phyloP scores from a whole-genome alignment of 2,113 vertebrate genomes.

The Anoplopoma fimbria region DNA sequence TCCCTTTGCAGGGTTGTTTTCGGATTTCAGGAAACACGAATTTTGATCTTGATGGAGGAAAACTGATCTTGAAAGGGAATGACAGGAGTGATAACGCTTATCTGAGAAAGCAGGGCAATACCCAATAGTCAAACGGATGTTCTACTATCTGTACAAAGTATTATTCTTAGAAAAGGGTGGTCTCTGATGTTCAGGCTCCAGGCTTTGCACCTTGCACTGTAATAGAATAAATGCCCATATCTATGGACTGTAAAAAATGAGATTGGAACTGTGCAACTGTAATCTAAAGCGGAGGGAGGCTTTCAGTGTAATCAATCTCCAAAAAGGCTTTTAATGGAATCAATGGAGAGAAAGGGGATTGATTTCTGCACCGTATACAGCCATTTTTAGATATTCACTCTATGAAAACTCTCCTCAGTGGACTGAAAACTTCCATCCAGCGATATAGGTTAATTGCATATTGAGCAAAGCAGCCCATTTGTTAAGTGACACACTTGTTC shows the following conservation, averaged over 20 bases:
- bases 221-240: slow-evolving; percentile 80
- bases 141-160: slow-evolving; percentile 66
- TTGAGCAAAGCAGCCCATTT: slow-evolving; percentile 76
- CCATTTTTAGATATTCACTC: slow-evolving; percentile 83
- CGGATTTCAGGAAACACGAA: slow-evolving; percentile 43
- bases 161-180: slow-evolving; percentile 65
- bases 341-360: slow-evolving; percentile 82
- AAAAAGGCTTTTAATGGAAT: slow-evolving; percentile 87
- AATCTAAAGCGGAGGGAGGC: slow-evolving; percentile 78
- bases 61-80: slow-evolving; percentile 63
- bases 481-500: slow-evolving; percentile 76
- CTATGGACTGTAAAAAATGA: slow-evolving; percentile 72
- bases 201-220: slow-evolving; percentile 70
- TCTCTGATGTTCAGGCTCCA: slow-evolving; percentile 66
- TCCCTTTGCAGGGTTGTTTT: slow-evolving; percentile 34
- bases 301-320: slow-evolving; percentile 85
- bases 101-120: slow-evolving; percentile 63
- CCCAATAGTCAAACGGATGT: slow-evolving; percentile 64
- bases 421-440: slow-evolving; percentile 71
- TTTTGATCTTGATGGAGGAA: slow-evolving; percentile 67
- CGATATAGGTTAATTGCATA: slow-evolving; percentile 83
- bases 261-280: slow-evolving; percentile 74
- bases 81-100: slow-evolving; percentile 72
- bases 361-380: slow-evolving; percentile 75
- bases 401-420: slow-evolving; percentile 75